phyloP scores from a whole-genome alignment of 2,888 invertebrate genomes.

The Subacronicta megacephala region DNA sequence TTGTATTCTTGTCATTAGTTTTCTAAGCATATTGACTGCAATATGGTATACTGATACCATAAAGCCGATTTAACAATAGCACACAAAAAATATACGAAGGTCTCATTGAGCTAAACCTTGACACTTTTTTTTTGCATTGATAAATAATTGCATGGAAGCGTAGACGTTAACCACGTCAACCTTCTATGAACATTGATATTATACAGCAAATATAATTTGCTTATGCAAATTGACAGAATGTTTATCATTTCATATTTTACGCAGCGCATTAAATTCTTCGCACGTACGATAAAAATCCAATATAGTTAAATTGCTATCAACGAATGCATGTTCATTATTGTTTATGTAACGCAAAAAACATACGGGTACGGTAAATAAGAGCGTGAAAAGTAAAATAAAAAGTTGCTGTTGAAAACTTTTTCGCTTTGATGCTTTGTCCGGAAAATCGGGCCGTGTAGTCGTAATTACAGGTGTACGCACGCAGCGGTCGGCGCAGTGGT shows the following conservation, averaged over 20 bases:
- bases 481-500: slow-evolving; percentile 28
- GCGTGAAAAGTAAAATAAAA: slow-evolving; percentile 45
- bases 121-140: slow-evolving; percentile 36
- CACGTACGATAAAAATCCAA: slow-evolving; percentile 20
- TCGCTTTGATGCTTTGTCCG: slow-evolving; percentile 65
- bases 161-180: slow-evolving; percentile 31
- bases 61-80: slow-evolving; percentile 1
- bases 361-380: slow-evolving; percentile 39
- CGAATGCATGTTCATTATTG: slow-evolving; percentile 5
- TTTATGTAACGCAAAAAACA: slow-evolving; percentile 18
- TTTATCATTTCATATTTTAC: slow-evolving; percentile 30
- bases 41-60: too few relatives aligned
- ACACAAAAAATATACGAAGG: slow-evolving; percentile 1
- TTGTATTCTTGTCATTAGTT: too few relatives aligned
- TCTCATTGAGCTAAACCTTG: slow-evolving; percentile 48
- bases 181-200: slow-evolving; percentile 33
- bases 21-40: too few relatives aligned
- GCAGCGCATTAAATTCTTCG: slow-evolving; percentile 4
- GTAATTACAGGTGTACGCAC: slow-evolving; percentile 64
- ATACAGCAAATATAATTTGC: slow-evolving; percentile 39
- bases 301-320: slow-evolving; percentile 29
- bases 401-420: slow-evolving; percentile 58
- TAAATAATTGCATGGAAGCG: slow-evolving; percentile 37
- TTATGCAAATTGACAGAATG: slow-evolving; percentile 29
- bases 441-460: slow-evolving; percentile 59